Conservation (phyloP, 1,140 invertebrate genomes). For the Oreohelix idahoensis region DNA sequence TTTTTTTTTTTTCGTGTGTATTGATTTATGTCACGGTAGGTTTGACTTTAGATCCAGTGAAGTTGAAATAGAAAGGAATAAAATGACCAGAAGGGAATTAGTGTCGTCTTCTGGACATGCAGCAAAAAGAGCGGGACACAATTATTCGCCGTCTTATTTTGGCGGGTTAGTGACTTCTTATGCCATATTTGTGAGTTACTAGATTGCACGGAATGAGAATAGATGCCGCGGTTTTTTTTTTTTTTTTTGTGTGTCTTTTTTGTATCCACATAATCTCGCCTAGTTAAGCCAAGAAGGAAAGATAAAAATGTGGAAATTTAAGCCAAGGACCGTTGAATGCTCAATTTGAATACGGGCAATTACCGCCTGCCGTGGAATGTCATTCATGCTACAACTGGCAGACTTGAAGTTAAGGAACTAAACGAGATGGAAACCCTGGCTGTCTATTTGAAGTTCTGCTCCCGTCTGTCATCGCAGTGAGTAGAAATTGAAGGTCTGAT, state of each 20-base stretch:
- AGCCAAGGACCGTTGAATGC: not conserved
- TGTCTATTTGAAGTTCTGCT: not conserved
- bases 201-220: too few species aligned
- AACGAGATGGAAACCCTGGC: not conserved
- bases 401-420: not conserved
- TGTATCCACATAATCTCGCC: not conserved
- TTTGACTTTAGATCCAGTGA: too few species aligned
- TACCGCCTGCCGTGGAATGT: not conserved
- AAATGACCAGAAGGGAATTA: too few species aligned
- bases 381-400: slow-evolving; percentile 7
- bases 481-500: not conserved
- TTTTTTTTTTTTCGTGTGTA: too few species aligned
- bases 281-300: not conserved
- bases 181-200: too few species aligned
- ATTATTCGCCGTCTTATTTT: too few species aligned
- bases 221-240: not conserved
- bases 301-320: not conserved
- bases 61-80: too few species aligned
- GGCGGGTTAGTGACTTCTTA: too few species aligned
- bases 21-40: too few species aligned
- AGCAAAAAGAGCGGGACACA: too few species aligned
- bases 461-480: not conserved
- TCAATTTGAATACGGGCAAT: slow-evolving; percentile 15
- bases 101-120: too few species aligned
- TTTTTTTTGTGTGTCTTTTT: too few species aligned